These are phyloP conservation scores for Cryptocephalus primarius DNA, from an alignment of 2,888 invertebrate genomes.

Conservation along the genomic window DNA sequence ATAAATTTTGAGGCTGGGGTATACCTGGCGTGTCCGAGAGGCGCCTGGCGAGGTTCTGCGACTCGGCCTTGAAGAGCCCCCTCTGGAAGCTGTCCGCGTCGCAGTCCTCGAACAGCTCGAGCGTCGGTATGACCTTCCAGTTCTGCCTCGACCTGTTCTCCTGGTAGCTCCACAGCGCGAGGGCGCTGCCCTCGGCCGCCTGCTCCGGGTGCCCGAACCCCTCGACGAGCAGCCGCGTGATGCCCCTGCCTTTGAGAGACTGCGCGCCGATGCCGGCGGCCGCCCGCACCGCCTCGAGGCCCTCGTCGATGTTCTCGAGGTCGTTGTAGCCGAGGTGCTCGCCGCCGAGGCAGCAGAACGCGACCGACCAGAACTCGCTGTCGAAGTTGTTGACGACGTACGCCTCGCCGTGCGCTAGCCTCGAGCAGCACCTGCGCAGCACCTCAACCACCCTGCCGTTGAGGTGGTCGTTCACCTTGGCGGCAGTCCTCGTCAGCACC, in stretches of 20 bases:
- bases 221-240: constrained; percentile 47
- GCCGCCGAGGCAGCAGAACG: constrained; percentile 57
- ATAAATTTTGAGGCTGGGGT: no score
- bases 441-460: constrained; percentile 38
- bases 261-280: constrained; percentile 51
- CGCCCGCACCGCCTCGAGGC: constrained; percentile 53
- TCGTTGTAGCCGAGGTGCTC: constrained; percentile 50
- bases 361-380: constrained; percentile 46
- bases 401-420: constrained; percentile 34
- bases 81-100: constrained; percentile 47
- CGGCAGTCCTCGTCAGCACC: constrained; percentile 40
- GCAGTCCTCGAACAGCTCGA: constrained; percentile 43
- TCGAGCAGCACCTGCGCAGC: not conserved
- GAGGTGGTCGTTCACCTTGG: constrained; percentile 41
- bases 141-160: constrained; percentile 44
- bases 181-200: constrained; percentile 54
- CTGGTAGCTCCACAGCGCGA: constrained; percentile 52
- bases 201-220: constrained; percentile 47
- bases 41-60: constrained; percentile 66
- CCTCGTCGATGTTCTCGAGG: constrained; percentile 55
- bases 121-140: constrained; percentile 37
- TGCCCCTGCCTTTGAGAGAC: constrained; percentile 37
- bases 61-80: constrained; percentile 52
- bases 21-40: constrained; percentile 56
- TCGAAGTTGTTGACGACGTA: constrained; percentile 50